These are phyloP conservation scores for Gila orcuttii DNA, from an alignment of 2,113 vertebrate genomes.

Conservation along the genomic window DNA sequence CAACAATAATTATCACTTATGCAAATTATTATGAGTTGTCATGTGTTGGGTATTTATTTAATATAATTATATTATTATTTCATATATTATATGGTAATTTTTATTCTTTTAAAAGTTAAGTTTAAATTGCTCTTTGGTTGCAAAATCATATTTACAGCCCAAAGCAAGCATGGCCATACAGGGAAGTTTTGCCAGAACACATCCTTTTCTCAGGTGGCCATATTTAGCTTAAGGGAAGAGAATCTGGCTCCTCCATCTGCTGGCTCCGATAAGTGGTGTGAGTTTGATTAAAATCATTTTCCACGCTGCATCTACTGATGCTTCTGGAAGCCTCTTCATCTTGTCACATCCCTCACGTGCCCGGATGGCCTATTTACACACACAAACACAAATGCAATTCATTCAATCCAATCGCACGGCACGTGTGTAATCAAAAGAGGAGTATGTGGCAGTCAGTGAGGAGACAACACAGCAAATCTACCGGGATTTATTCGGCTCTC, in stretches of 20 bases:
- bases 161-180: background rate
- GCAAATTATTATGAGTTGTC: too few relatives aligned
- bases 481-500: conserved; percentile 2
- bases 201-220: conserved; percentile 36
- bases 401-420: conserved; percentile 17
- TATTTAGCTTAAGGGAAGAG: conserved; percentile 29
- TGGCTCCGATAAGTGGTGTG: conserved; percentile 42
- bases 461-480: conserved; percentile 31
- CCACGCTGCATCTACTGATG: conserved; percentile 25
- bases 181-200: conserved; percentile 2
- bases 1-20: background rate
- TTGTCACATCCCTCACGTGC: conserved; percentile 54
- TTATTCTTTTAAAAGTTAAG: background rate
- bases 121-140: background rate
- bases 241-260: conserved; percentile 37
- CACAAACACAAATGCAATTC: conserved; percentile 50
- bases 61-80: background rate
- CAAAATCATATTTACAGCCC: background rate
- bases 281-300: conserved; percentile 51
- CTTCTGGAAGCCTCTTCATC: conserved; percentile 46
- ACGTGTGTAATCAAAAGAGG: conserved; percentile 49
- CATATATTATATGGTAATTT: background rate
- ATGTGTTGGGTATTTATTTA: background rate
- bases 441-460: conserved; percentile 37
- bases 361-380: conserved; percentile 52